Evolutionary conservation across 2,113 vertebrate species (phyloP).

Genomic region (Mustelus asterias): DNA sequence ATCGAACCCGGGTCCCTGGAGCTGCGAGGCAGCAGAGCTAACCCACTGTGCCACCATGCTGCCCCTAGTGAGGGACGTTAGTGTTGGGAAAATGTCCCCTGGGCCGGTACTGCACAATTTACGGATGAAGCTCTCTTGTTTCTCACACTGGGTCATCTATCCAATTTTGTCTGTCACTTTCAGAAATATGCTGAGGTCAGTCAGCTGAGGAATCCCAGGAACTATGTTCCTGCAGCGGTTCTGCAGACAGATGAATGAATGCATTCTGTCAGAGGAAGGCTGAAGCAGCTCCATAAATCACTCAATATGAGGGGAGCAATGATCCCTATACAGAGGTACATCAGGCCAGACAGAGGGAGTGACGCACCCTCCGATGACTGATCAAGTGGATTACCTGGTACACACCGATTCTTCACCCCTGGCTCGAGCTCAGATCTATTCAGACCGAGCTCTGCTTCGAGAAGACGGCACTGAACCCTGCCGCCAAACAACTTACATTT

Average conservation of each 20-base stretch:
- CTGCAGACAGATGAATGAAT: not conserved
- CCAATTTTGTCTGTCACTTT: not conserved
- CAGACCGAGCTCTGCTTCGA: not conserved
- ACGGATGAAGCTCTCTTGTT: not conserved
- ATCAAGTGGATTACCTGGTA: not conserved
- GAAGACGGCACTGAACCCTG: not conserved
- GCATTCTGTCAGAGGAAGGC: not conserved
- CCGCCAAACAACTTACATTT: not conserved
- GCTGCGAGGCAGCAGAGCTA: too few species aligned
- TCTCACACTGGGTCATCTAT: not conserved
- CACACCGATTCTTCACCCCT: not conserved
- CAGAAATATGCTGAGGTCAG: not conserved
- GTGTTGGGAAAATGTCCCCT: not conserved
- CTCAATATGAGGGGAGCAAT: not conserved
- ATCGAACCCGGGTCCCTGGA: too few species aligned
- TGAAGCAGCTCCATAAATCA: not conserved
- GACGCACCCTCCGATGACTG: not conserved
- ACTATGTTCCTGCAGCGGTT: not conserved
- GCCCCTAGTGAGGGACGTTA: not conserved
- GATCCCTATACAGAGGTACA: not conserved
- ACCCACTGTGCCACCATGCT: too few species aligned
- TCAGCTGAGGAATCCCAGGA: not conserved
- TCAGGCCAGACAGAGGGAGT: not conserved
- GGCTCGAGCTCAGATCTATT: not conserved
- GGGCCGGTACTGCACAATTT: not conserved